phyloP scores from a whole-genome alignment of 2,797 vertebrate genomes.

The Rhinogobio ventralis region DNA sequence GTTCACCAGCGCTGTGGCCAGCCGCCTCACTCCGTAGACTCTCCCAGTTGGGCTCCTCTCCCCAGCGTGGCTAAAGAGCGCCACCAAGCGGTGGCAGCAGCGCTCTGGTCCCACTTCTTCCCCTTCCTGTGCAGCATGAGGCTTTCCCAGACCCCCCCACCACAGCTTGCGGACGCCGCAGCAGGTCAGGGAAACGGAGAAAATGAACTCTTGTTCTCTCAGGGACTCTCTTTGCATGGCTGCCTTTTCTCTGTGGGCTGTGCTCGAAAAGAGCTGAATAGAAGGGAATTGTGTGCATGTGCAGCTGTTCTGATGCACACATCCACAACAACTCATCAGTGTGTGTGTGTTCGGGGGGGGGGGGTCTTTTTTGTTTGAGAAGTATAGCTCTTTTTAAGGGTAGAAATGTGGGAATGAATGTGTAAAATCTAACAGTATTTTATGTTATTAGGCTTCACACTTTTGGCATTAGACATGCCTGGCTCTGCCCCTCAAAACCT shows the following conservation, averaged over 20 bases:
- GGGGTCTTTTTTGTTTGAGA: not conserved
- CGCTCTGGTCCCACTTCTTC: slow-evolving; percentile 94
- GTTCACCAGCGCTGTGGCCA: slow-evolving; percentile 83
- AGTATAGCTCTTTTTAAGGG: not conserved
- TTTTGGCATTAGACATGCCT: slow-evolving; percentile 90
- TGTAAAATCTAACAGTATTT: slow-evolving; percentile 10
- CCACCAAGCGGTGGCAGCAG: slow-evolving; percentile 91
- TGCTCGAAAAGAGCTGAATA: slow-evolving; percentile 41
- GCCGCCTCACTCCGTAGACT: slow-evolving; percentile 62
- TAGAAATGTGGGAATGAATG: not conserved
- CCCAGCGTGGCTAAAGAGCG: slow-evolving; percentile 88
- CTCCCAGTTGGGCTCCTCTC: slow-evolving; percentile 67
- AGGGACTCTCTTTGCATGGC: slow-evolving; percentile 40
- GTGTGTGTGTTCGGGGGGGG: not conserved
- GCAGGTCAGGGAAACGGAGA: slow-evolving; percentile 83
- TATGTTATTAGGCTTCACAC: slow-evolving; percentile 86
- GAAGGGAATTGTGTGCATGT: slow-evolving; percentile 1
- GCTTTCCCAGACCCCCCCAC: slow-evolving; percentile 86
- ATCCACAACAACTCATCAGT: not conserved
- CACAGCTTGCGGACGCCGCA: slow-evolving; percentile 90
- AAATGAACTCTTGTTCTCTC: slow-evolving; percentile 53
- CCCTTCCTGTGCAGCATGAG: slow-evolving; percentile 89
- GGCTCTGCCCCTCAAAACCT: slow-evolving; percentile 88
- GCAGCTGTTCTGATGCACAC: slow-evolving; percentile 27
- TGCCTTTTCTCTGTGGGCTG: slow-evolving; percentile 40